Conservation (phyloP, 2,888 invertebrate genomes). For the Drosophila prolongata region DNA sequence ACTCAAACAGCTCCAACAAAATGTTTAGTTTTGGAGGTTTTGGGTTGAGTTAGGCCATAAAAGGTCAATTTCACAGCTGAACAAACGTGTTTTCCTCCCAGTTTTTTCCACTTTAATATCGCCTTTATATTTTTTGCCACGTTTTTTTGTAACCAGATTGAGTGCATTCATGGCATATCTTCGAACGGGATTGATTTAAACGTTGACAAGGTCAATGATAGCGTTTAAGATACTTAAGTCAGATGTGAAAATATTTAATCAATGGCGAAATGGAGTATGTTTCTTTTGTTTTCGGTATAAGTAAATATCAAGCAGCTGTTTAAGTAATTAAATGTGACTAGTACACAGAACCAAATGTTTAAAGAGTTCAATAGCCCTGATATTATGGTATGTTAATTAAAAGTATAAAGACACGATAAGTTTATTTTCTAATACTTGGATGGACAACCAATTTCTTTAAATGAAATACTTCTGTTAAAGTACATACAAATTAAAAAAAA, state of each 20-base stretch:
- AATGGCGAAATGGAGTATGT: slow-evolving; percentile 24
- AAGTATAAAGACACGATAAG: too few relatives aligned
- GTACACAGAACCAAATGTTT: neutral
- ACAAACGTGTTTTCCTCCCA: slow-evolving; percentile 62
- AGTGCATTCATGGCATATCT: slow-evolving; percentile 58
- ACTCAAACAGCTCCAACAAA: slow-evolving; percentile 13
- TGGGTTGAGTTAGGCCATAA: slow-evolving; percentile 53
- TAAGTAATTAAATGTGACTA: slow-evolving; percentile 32
- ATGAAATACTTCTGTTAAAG: too few relatives aligned
- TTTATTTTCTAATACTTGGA: too few relatives aligned
- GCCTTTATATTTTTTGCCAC: slow-evolving; percentile 33
- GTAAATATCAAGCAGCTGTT: slow-evolving; percentile 27
- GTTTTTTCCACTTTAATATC: slow-evolving; percentile 32
- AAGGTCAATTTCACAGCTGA: slow-evolving; percentile 75
- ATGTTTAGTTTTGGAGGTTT: slow-evolving; percentile 26
- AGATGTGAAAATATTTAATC: slow-evolving; percentile 49
- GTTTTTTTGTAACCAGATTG: slow-evolving; percentile 49
- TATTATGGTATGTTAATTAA: neutral
- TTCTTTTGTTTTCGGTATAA: slow-evolving; percentile 11
- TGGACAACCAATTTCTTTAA: too few relatives aligned
- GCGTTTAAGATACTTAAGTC: slow-evolving; percentile 34
- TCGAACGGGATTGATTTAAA: slow-evolving; percentile 51
- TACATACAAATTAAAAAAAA: too few relatives aligned
- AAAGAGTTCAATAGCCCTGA: neutral
- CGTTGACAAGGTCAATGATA: slow-evolving; percentile 70